Evolutionary conservation across 2,888 invertebrate genomes (phyloP).

Genomic region (Dolichopus griseipennis): DNA sequence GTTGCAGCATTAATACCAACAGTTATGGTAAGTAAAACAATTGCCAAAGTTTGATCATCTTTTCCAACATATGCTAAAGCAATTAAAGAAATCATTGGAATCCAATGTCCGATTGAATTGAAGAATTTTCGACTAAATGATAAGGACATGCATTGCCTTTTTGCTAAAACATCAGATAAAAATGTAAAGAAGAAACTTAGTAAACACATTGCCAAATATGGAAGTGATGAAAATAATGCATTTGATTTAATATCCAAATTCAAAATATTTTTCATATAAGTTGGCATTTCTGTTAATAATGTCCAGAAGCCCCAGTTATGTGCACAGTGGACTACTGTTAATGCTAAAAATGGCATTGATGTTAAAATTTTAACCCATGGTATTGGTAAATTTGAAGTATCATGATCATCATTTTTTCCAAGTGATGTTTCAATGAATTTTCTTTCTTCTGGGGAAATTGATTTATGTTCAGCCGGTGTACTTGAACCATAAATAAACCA

Average conservation of each 20-base stretch:
- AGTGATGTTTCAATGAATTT: constrained; percentile 59
- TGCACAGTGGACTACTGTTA: constrained; percentile 61
- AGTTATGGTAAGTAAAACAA: constrained; percentile 58
- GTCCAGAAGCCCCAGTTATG: constrained; percentile 78
- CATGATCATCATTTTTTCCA: constrained; percentile 37
- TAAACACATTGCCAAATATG: constrained; percentile 64
- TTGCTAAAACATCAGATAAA: constrained; percentile 48
- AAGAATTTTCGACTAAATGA: constrained; percentile 46
- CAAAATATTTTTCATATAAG: constrained; percentile 66
- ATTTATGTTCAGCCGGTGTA: constrained; percentile 52
- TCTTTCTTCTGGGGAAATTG: constrained; percentile 55
- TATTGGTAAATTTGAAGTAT: constrained; percentile 40
- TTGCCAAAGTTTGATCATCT: constrained; percentile 45
- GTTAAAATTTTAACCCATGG: constrained; percentile 70
- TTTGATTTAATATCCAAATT: constrained; percentile 63
- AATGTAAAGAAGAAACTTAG: constrained; percentile 62
- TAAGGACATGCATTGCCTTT: constrained; percentile 33
- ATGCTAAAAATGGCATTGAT: constrained; percentile 66
- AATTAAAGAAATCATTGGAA: constrained; percentile 60
- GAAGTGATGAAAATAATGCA: constrained; percentile 59
- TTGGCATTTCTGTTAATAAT: constrained; percentile 69
- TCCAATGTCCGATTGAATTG: constrained; percentile 54
- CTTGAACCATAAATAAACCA: constrained; percentile 58
- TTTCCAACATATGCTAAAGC: constrained; percentile 49
- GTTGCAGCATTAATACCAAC: constrained; percentile 68